These are phyloP conservation scores for Lutjanus argentimaculatus DNA, from an alignment of 2,797 vertebrate genomes.

Conservation along the genomic window DNA sequence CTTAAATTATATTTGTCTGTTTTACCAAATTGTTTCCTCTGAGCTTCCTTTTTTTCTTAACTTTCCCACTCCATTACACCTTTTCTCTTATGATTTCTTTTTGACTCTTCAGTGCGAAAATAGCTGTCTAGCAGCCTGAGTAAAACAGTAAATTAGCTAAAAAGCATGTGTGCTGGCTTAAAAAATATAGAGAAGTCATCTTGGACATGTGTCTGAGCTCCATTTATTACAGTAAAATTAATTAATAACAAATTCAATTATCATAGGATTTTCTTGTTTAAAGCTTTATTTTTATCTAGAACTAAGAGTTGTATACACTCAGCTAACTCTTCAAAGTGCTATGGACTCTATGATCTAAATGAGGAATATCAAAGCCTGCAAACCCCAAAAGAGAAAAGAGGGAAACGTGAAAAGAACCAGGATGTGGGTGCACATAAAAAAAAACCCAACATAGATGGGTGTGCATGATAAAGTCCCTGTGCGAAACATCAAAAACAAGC, in stretches of 20 bases:
- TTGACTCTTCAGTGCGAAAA: not conserved
- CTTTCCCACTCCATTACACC: not conserved
- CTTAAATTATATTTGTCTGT: constrained; percentile 12
- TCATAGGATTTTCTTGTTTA: constrained; percentile 66
- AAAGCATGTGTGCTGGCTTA: too few species aligned
- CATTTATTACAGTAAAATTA: constrained; percentile 64
- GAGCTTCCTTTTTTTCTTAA: not conserved
- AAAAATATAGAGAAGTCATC: constrained; percentile 16
- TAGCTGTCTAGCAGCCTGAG: not conserved
- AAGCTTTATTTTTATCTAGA: constrained; percentile 60
- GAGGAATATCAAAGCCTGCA: constrained; percentile 77
- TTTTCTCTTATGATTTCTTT: not conserved
- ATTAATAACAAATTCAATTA: constrained; percentile 67
- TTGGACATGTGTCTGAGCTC: constrained; percentile 44
- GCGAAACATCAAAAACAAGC: constrained; percentile 62
- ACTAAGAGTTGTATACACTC: constrained; percentile 63
- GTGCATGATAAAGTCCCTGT: constrained; percentile 36
- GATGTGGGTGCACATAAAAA: constrained; percentile 51
- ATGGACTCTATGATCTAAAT: constrained; percentile 78
- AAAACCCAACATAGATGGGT: constrained; percentile 11
- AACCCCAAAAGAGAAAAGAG: constrained; percentile 57
- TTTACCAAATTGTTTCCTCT: not conserved
- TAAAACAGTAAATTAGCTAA: constrained; percentile 18
- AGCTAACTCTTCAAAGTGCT: constrained; percentile 74
- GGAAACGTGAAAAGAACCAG: constrained; percentile 44